Percentiles rank a stretch among this genome's conserved stretches.
Evolutionary conservation across 1,140 invertebrate species (phyloP).

Genomic region (Aphaenogaster ashmeadi): DNA sequence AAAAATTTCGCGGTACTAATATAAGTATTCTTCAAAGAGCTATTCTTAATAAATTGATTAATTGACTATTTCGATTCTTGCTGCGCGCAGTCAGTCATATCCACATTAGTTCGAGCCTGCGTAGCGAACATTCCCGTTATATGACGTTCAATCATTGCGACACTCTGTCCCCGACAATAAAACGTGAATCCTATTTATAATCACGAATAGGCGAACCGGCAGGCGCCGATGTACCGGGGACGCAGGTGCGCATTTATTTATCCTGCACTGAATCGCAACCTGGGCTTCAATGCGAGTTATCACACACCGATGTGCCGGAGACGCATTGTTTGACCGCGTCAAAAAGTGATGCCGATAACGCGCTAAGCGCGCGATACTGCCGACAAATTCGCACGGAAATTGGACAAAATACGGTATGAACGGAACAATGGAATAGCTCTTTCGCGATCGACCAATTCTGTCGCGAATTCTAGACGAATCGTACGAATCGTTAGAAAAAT

Average conservation of each 20-base stretch:
- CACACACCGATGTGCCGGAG: slow-evolving; percentile 39
- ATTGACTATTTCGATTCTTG: background rate
- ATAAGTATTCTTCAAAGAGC: background rate
- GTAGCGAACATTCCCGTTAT: slow-evolving; percentile 8
- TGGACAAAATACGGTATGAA: slow-evolving; percentile 37
- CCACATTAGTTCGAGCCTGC: background rate
- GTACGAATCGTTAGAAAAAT: slow-evolving; percentile 13
- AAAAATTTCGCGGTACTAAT: background rate
- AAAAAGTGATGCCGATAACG: slow-evolving; percentile 71
- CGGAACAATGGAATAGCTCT: slow-evolving; percentile 52
- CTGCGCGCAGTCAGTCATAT: background rate
- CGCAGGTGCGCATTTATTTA: slow-evolving; percentile 74
- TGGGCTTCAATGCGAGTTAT: slow-evolving; percentile 74
- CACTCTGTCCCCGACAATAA: slow-evolving; percentile 66
- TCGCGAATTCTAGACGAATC: background rate
- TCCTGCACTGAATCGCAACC: slow-evolving; percentile 65
- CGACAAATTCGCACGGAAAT: slow-evolving; percentile 60
- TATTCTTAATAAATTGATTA: slow-evolving; percentile 28
- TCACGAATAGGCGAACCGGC: slow-evolving; percentile 52
- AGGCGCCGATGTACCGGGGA: slow-evolving; percentile 12
- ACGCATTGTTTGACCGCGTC: slow-evolving; percentile 61
- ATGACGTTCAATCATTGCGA: slow-evolving; percentile 58
- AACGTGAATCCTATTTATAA: slow-evolving; percentile 76
- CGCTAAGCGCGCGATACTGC: slow-evolving; percentile 53
- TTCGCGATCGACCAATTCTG: slow-evolving; percentile 28